Percentiles rank a stretch among this genome's conserved stretches.
Conservation (phyloP, 1,140 invertebrate genomes). For the Diachasma alloeum region DNA sequence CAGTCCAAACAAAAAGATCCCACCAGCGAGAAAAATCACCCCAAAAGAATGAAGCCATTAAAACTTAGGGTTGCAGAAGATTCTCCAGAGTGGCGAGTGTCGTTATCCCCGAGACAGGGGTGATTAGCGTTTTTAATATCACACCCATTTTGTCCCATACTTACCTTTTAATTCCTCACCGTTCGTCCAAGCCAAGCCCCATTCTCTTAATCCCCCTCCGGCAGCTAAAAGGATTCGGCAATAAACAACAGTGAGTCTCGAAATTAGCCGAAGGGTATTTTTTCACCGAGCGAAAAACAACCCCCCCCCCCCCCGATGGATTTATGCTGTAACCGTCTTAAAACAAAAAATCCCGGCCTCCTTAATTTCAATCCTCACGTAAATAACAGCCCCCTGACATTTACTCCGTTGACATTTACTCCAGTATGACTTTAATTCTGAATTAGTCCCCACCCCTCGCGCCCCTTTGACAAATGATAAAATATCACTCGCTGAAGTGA, state of each 20-base stretch:
- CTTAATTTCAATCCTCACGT: neutral
- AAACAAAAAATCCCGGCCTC: neutral
- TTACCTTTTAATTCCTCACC: constrained; percentile 25
- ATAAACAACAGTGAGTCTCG: constrained; percentile 58
- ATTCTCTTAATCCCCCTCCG: neutral
- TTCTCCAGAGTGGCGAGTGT: constrained; percentile 23
- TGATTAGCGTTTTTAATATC: constrained; percentile 36
- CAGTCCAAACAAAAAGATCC: neutral
- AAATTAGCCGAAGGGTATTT: constrained; percentile 52
- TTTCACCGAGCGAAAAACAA: constrained; percentile 27
- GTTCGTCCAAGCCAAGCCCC: neutral
- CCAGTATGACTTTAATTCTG: neutral
- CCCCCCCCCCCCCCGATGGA: constrained; percentile 47
- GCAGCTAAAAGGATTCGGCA: constrained; percentile 63
- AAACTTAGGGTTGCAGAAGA: constrained; percentile 17
- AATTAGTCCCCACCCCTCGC: neutral
- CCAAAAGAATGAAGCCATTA: constrained; percentile 26
- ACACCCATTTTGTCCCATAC: constrained; percentile 12
- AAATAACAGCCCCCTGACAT: neutral
- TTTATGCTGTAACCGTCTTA: constrained; percentile 42
- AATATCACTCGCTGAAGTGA: neutral
- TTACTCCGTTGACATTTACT: neutral
- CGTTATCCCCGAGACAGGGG: constrained; percentile 21
- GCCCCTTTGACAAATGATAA: neutral
- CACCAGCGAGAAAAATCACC: constrained; percentile 6